Evolutionary conservation across 2,113 vertebrate species (phyloP).

Genomic region (Xenus cinereus): DNA sequence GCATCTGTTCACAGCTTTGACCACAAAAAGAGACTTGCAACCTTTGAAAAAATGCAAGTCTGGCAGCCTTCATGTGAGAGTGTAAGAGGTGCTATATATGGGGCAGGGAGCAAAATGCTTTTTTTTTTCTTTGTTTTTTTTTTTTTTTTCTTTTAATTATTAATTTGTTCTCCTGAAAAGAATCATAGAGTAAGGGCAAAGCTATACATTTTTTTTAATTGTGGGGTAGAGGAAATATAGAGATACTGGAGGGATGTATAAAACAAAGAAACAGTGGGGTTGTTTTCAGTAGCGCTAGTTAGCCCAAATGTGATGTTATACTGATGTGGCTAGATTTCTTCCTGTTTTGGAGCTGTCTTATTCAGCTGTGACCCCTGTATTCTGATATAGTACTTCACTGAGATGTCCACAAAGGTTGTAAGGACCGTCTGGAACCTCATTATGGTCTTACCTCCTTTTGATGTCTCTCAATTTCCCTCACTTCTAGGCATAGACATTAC

Average conservation of each 20-base stretch:
- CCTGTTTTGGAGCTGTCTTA: not conserved
- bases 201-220: not conserved
- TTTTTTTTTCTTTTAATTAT: not conserved
- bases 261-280: not conserved
- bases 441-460: not conserved
- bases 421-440: not conserved
- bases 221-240: not conserved
- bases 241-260: not conserved
- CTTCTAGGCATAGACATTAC: not conserved
- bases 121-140: no score
- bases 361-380: not conserved
- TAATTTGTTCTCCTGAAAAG: not conserved
- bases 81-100: not conserved
- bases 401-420: not conserved
- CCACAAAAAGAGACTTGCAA: constrained; percentile 34
- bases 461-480: rapidly evolving
- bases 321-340: not conserved
- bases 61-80: not conserved
- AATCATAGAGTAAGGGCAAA: not conserved
- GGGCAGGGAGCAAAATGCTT: not conserved
- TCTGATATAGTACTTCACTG: no score
- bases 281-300: not conserved
- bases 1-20: constrained; percentile 57
- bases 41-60: constrained; percentile 29
- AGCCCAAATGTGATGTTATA: not conserved